A percentile compares a stretch with the other conserved stretches of the same genome.
phyloP scores from a whole-genome alignment of 2,888 invertebrate species.

The Cerastis rubricosa region DNA sequence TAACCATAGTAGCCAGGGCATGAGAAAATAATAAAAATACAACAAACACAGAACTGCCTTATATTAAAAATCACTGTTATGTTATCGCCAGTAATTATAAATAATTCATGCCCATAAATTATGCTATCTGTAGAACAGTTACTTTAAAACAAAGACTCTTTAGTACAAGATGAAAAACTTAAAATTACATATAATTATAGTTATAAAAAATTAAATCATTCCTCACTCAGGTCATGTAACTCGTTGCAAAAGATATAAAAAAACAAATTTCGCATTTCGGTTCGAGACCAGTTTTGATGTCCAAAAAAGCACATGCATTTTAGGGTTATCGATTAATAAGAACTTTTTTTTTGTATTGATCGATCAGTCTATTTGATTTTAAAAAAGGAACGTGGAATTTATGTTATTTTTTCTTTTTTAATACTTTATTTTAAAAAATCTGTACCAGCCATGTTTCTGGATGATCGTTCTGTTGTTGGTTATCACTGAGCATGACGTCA shows the following conservation, averaged over 20 bases:
- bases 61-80: background rate
- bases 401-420: background rate
- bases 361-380: no score
- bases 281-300: conserved; percentile 46
- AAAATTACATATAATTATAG: conserved; percentile 41
- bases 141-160: conserved; percentile 25
- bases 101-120: conserved; percentile 26
- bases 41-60: background rate
- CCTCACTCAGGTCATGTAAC: conserved; percentile 28
- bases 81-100: background rate
- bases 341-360: background rate
- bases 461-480: background rate
- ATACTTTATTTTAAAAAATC: background rate
- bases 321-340: conserved; percentile 40
- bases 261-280: conserved; percentile 31
- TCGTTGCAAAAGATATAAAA: conserved; percentile 28
- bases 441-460: background rate
- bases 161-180: background rate
- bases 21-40: background rate
- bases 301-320: conserved; percentile 38
- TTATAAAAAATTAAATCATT: conserved; percentile 22
- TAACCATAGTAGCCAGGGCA: background rate
- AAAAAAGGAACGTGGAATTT: background rate
- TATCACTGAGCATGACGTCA: background rate
- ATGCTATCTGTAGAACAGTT: conserved; percentile 22